phyloP scores from a whole-genome alignment of 2,113 vertebrate genomes.

The Uria aalge region DNA sequence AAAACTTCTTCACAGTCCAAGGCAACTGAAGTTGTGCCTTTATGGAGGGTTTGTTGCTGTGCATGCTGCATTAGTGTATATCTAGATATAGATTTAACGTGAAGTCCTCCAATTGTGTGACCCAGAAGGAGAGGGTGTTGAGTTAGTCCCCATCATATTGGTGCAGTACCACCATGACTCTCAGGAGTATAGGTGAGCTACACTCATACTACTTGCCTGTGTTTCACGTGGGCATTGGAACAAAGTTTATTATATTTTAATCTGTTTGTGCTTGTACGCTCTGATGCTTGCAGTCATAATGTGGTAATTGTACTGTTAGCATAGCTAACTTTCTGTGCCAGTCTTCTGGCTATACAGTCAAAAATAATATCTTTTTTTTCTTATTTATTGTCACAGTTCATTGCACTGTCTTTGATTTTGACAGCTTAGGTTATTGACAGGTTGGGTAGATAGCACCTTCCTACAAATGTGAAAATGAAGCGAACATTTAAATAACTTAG shows the following conservation, averaged over 20 bases:
- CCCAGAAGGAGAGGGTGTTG: not conserved
- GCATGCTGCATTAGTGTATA: rapidly evolving
- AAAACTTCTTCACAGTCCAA: not conserved
- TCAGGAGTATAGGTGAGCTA: not conserved
- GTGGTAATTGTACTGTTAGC: not conserved
- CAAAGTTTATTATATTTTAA: not conserved
- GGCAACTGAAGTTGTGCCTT: not conserved
- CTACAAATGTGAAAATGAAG: not conserved
- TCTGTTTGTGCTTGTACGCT: not conserved
- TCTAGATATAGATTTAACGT: not conserved
- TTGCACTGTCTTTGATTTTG: not conserved
- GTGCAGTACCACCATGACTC: not conserved
- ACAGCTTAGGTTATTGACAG: not conserved
- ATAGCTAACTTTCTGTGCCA: not conserved
- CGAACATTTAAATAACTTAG: not conserved
- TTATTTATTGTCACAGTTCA: not conserved
- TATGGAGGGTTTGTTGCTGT: not conserved
- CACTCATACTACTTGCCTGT: rapidly evolving
- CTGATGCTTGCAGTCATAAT: not conserved
- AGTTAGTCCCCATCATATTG: not conserved
- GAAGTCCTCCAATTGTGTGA: not conserved
- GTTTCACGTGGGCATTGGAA: not conserved
- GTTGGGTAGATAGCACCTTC: not conserved
- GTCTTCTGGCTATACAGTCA: not conserved
- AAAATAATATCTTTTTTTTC: not conserved